Conservation (phyloP, 1,140 invertebrate genomes). For the Polypedilum vanderplanki region DNA sequence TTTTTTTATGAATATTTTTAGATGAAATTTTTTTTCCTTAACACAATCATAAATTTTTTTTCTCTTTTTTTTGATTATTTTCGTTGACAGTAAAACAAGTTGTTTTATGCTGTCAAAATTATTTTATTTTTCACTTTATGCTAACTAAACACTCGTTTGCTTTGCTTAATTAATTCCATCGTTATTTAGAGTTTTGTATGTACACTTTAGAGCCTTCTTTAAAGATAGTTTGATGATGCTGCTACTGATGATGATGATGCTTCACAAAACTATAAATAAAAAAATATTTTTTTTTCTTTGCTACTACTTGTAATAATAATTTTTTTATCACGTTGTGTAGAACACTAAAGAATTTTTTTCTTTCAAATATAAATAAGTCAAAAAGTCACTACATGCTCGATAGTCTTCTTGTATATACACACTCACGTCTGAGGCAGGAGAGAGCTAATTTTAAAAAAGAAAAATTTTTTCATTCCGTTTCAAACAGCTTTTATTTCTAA, state of each 20-base stretch:
- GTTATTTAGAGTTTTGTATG: not conserved
- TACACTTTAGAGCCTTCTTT: not conserved
- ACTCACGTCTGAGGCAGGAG: constrained; percentile 1
- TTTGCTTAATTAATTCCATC: not conserved
- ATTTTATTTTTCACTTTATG: not conserved
- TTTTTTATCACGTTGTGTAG: no score
- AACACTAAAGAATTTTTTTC: no score
- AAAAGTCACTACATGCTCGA: no score
- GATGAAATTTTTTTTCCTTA: not conserved
- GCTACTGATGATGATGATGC: not conserved
- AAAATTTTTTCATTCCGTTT: not conserved
- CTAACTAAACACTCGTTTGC: not conserved
- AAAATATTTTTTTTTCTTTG: not conserved
- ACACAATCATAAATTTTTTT: not conserved
- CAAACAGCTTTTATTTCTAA: constrained; percentile 5
- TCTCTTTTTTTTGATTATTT: no score
- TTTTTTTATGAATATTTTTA: constrained; percentile 12
- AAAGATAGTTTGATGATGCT: no score
- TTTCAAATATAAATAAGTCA: no score
- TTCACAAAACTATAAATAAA: constrained; percentile 14
- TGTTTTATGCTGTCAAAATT: not conserved
- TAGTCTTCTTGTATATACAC: not conserved
- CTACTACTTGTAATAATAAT: no score
- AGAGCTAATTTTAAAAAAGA: constrained; percentile 3
- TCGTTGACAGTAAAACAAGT: no score